Conservation (phyloP, 2,113 vertebrate genomes). For the Athene cunicularia region DNA sequence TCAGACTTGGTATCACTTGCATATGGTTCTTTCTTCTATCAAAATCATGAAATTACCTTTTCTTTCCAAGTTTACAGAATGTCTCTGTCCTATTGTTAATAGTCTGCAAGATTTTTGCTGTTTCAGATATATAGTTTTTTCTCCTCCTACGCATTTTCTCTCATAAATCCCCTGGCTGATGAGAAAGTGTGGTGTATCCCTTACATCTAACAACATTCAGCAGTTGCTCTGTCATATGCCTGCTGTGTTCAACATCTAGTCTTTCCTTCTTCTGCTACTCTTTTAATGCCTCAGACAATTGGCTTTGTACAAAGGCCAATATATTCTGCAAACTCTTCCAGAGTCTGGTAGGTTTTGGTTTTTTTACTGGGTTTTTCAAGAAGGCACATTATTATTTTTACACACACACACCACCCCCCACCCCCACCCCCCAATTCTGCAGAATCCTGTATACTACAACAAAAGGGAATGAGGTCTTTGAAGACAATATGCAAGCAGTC, state of each 20-base stretch:
- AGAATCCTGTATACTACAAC: background rate
- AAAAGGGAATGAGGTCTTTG: background rate
- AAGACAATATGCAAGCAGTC: background rate
- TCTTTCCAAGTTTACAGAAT: background rate
- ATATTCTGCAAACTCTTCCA: background rate
- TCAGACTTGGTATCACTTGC: background rate
- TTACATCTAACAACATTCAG: background rate
- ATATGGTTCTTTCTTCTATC: background rate
- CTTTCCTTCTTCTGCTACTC: background rate
- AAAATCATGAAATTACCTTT: background rate
- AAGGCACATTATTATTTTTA: background rate
- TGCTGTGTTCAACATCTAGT: background rate
- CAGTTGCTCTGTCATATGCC: background rate
- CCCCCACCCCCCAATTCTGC: background rate
- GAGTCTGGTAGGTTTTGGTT: background rate
- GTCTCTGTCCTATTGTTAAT: background rate
- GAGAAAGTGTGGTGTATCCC: background rate
- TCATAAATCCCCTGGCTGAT: slow-evolving; percentile 4
- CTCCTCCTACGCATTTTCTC: background rate
- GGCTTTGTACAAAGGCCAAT: background rate
- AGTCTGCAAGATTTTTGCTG: background rate
- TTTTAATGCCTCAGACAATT: background rate
- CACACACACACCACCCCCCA: no score
- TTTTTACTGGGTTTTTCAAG: background rate
- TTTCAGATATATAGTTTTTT: background rate